phyloP scores from a whole-genome alignment of 2,888 invertebrate species.

The Nomada ruficornis region DNA sequence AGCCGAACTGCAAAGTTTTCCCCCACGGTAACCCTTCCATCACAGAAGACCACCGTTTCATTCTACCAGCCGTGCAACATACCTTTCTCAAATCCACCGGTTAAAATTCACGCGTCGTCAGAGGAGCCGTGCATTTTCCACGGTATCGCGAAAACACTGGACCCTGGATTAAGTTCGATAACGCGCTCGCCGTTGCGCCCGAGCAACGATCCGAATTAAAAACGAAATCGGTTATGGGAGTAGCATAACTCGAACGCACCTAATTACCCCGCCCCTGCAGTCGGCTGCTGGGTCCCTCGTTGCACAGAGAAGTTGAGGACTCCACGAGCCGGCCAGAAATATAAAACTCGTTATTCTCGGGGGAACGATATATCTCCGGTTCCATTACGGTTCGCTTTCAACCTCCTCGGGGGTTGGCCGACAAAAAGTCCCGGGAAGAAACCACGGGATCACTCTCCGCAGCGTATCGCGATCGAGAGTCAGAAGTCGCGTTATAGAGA shows the following conservation, averaged over 20 bases:
- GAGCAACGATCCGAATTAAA: constrained; percentile 40
- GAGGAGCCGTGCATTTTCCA: constrained; percentile 6
- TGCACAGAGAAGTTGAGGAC: constrained; percentile 34
- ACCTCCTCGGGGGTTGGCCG: constrained; percentile 41
- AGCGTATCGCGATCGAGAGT: constrained; percentile 51
- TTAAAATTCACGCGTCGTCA: constrained; percentile 1
- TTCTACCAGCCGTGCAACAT: neutral
- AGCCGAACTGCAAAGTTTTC: too few relatives aligned
- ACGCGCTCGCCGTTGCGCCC: neutral
- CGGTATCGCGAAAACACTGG: neutral
- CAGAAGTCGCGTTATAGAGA: neutral
- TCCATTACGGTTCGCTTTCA: constrained; percentile 62
- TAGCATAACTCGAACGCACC: constrained; percentile 45
- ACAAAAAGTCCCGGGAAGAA: constrained; percentile 36
- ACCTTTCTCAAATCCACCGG: neutral
- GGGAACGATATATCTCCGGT: constrained; percentile 66
- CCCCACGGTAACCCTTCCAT: too few relatives aligned
- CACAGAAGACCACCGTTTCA: too few relatives aligned
- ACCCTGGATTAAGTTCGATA: constrained; percentile 19
- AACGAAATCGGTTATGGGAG: constrained; percentile 49
- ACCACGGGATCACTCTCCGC: constrained; percentile 33
- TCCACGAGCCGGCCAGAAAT: constrained; percentile 41
- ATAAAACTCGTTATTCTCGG: constrained; percentile 66
- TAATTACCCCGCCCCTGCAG: constrained; percentile 41
- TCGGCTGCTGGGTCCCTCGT: constrained; percentile 19